Evolutionary conservation across 2,797 vertebrate species (phyloP).

Genomic region (Scolopax bukidnonensis): DNA sequence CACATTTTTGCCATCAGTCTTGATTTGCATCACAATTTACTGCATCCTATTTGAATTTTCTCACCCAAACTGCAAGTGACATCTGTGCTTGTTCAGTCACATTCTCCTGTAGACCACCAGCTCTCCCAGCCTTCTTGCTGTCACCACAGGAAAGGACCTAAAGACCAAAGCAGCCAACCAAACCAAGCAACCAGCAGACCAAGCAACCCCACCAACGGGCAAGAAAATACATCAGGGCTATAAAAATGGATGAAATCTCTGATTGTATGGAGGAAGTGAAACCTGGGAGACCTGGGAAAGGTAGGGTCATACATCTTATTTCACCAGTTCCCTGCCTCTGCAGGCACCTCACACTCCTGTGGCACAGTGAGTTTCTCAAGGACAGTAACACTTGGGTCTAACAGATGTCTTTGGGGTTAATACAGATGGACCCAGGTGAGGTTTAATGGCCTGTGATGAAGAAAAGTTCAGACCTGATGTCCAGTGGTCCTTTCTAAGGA

Average conservation of each 20-base stretch:
- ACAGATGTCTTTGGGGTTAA: background rate
- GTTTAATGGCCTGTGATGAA: background rate
- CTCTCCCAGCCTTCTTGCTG: background rate
- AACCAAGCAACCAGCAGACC: too few relatives aligned
- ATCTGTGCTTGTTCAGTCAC: background rate
- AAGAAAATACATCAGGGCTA: background rate
- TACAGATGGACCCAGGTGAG: background rate
- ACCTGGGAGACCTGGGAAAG: background rate
- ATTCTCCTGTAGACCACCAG: too few relatives aligned
- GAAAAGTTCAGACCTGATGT: background rate
- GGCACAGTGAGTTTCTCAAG: background rate
- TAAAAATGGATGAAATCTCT: background rate
- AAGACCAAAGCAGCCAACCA: background rate
- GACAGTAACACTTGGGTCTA: background rate
- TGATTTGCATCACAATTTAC: background rate
- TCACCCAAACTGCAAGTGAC: background rate
- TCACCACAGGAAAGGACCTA: background rate
- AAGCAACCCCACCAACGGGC: background rate
- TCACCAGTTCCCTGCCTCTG: background rate
- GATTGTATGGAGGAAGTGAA: background rate
- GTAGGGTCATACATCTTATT: background rate
- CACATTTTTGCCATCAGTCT: background rate
- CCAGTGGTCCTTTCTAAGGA: background rate
- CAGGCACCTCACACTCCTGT: fast-evolving
- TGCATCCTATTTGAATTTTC: background rate